Evolutionary conservation across 2,797 vertebrate genomes (phyloP), one percentile per base, ranked within the genome.

Genomic region (Manis javanica): DNA sequence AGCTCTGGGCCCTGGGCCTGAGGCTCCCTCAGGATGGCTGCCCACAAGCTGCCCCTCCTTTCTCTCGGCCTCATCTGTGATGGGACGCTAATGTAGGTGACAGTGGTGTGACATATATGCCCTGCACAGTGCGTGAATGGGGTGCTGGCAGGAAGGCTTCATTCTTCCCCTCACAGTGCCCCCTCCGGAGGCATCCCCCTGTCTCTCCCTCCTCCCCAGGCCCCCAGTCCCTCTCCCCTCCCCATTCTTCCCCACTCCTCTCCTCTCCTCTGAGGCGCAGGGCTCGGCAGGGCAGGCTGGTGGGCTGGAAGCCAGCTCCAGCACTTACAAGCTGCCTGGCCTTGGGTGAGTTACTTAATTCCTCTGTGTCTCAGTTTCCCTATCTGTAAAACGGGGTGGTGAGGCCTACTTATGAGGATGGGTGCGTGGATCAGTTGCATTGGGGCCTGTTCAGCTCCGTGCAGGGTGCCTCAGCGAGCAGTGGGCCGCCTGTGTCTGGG

Each of bases 41-140:
- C 31, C 34, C 34, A 5, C 31, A 34, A 37, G 31, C 55, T 29
- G 81, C 34, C 12, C 8, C 74, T 37, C 29, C 23, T 39, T 2
- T 18, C 21, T 66, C 26, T 24, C 14, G 19, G 19, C 49, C 64
- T 72, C 29, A 0, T 23, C 24, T 18, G 11, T 15, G 4, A 66
- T 0, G 42, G 39, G 87, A 9, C 12, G 3, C 0, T 4, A 3
- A 21, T 0, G 39, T 0, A 2, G 34, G 29, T 46, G 46, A 46
- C 46, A 46, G 46, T 46, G 46, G 46, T 46, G 46, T 46, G 46
- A 46, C 46, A 46, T 11, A 26, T 39, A 6, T 0, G 37, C 8
- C 34, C 24, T 7, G 12, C 0, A 1, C 1, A 1, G 87, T 0
- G 7, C 3, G 12, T 0, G 4, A 31, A 4, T 8, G 31, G 29